A percentile compares a stretch with the other conserved stretches of the same genome.
Conservation (phyloP, 2,888 invertebrate genomes). For the Cosmia trapezina region DNA sequence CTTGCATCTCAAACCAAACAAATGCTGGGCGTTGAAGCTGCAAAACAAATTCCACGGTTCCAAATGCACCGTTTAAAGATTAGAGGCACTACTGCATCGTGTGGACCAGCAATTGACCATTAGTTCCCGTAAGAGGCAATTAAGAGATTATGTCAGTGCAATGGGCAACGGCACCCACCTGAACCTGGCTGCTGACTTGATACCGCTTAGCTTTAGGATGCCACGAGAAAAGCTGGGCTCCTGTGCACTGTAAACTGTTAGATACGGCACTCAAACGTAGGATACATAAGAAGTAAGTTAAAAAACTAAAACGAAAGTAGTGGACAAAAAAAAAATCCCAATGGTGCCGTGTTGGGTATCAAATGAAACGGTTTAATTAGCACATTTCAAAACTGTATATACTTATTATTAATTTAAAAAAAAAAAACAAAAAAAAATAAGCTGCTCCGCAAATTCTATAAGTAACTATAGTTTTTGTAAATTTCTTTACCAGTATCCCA, state of each 20-base stretch:
- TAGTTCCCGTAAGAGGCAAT: slow-evolving; percentile 56
- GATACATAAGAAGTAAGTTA: too few species aligned
- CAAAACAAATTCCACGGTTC: slow-evolving; percentile 3
- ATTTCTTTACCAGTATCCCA: too few species aligned
- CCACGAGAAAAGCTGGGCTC: slow-evolving; percentile 3
- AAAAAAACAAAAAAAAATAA: too few species aligned
- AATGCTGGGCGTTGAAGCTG: neutral
- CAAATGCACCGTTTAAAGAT: slow-evolving; percentile 21
- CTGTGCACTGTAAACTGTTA: slow-evolving; percentile 21
- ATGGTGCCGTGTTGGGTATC: too few species aligned
- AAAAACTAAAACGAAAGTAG: too few species aligned
- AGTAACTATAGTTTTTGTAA: too few species aligned
- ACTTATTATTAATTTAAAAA: too few species aligned
- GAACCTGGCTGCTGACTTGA: slow-evolving; percentile 30
- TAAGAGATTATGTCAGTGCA: slow-evolving; percentile 57
- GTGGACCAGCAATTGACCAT: slow-evolving; percentile 43
- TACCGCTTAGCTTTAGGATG: slow-evolving; percentile 29
- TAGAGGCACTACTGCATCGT: slow-evolving; percentile 48
- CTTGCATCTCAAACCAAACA: neutral
- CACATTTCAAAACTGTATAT: too few species aligned
- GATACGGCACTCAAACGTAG: neutral
- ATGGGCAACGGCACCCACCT: slow-evolving; percentile 37
- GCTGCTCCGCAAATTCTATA: too few species aligned
- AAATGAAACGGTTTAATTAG: too few species aligned
- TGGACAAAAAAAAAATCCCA: too few species aligned